These are phyloP conservation scores for Eremophila alpestris DNA, from an alignment of 2,797 vertebrate genomes.

Conservation along the genomic window DNA sequence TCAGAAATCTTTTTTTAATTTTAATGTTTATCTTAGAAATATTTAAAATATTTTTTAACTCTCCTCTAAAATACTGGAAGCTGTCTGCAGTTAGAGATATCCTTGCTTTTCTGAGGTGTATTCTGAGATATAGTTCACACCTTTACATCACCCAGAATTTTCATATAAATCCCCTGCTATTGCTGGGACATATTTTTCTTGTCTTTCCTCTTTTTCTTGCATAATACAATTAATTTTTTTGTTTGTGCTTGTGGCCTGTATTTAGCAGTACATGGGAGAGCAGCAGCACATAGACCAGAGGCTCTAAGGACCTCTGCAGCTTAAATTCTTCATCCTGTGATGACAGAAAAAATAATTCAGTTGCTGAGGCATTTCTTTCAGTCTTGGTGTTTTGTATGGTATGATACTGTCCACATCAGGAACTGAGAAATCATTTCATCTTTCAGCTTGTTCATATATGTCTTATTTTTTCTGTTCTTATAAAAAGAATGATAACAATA, in stretches of 20 bases:
- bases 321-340: background rate
- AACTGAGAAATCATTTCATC: background rate
- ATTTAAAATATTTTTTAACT: background rate
- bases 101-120: background rate
- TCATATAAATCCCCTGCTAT: background rate
- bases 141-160: background rate
- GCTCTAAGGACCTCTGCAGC: background rate
- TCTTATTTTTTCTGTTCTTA: background rate
- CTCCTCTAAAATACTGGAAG: background rate
- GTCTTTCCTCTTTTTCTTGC: background rate
- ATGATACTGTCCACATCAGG: background rate
- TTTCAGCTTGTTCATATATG: background rate
- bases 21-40: background rate
- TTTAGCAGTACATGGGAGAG: background rate
- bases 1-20: background rate
- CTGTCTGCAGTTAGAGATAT: background rate
- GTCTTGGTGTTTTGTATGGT: background rate
- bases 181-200: background rate
- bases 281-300: background rate
- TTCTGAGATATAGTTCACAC: background rate
- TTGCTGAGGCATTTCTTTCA: background rate
- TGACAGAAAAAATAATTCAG: background rate
- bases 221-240: background rate
- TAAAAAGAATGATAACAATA: background rate
- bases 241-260: background rate